phyloP scores from a whole-genome alignment of 2,113 vertebrate genomes.

The Strix aluco region DNA sequence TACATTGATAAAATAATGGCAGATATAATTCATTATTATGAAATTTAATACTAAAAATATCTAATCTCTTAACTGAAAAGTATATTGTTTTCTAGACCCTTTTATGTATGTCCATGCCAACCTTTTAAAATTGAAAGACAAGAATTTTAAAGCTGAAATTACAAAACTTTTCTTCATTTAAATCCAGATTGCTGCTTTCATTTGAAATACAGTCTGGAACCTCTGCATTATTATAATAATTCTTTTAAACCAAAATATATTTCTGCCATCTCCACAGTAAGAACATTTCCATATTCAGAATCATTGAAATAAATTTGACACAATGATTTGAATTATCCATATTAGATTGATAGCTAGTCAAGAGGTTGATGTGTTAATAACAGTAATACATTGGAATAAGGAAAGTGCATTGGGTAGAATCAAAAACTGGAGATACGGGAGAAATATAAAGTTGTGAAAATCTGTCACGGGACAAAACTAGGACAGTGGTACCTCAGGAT shows the following conservation, averaged over 20 bases:
- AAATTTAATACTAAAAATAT: not conserved
- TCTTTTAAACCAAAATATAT: constrained; percentile 25
- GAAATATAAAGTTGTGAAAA: not conserved
- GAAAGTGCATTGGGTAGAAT: not conserved
- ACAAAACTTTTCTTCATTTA: not conserved
- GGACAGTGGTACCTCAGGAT: not conserved
- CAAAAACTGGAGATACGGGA: not conserved
- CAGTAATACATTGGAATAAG: not conserved
- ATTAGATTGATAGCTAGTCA: constrained; percentile 39
- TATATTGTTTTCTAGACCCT: not conserved
- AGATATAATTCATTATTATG: not conserved
- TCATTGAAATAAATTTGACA: constrained; percentile 36
- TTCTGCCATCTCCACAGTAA: constrained; percentile 43
- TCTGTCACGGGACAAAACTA: not conserved
- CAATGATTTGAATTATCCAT: constrained; percentile 49
- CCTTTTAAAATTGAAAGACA: not conserved
- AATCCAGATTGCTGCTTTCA: constrained; percentile 14
- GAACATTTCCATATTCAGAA: constrained; percentile 30
- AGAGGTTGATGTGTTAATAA: constrained; percentile 4
- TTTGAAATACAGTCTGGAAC: constrained; percentile 12
- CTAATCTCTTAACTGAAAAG: not conserved
- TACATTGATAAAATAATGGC: not conserved
- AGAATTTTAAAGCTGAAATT: not conserved
- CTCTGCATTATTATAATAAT: not conserved
- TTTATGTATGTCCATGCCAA: not conserved